phyloP scores from a whole-genome alignment of 2,797 vertebrate genomes.

The Rousettus madagascariensis region DNA sequence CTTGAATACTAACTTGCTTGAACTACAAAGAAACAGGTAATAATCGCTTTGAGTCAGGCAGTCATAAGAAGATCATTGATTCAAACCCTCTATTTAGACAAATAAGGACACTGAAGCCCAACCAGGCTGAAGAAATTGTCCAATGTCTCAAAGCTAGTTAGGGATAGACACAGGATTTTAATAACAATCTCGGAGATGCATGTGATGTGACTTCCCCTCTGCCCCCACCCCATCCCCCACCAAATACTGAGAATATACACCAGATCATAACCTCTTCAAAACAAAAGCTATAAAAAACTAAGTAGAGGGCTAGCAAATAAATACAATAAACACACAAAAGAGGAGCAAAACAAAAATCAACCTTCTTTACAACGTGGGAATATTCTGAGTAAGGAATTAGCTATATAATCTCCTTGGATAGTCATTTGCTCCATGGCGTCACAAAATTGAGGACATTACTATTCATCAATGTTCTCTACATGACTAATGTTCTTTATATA shows the following conservation, averaged over 20 bases:
- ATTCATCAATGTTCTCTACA: background rate
- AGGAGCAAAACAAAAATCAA: background rate
- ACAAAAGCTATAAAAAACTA: background rate
- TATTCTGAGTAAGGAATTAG: background rate
- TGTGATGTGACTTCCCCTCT: rapidly evolving
- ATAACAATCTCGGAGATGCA: background rate
- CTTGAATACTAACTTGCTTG: background rate
- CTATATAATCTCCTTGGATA: background rate
- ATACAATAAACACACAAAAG: background rate
- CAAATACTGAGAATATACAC: background rate
- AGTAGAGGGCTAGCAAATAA: background rate
- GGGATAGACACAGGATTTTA: background rate
- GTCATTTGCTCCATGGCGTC: background rate
- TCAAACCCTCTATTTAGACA: background rate
- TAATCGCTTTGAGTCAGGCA: background rate
- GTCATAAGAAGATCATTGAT: background rate
- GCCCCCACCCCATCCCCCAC: no score
- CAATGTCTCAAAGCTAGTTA: background rate
- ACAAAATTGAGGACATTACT: background rate
- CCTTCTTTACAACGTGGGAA: background rate
- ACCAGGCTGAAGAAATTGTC: background rate
- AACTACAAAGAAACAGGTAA: background rate
- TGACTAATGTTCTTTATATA: background rate
- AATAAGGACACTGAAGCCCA: background rate
- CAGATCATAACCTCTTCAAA: background rate